Evolutionary conservation across 2,113 vertebrate species (phyloP).

Genomic region (Tympanuchus pallidicinctus): DNA sequence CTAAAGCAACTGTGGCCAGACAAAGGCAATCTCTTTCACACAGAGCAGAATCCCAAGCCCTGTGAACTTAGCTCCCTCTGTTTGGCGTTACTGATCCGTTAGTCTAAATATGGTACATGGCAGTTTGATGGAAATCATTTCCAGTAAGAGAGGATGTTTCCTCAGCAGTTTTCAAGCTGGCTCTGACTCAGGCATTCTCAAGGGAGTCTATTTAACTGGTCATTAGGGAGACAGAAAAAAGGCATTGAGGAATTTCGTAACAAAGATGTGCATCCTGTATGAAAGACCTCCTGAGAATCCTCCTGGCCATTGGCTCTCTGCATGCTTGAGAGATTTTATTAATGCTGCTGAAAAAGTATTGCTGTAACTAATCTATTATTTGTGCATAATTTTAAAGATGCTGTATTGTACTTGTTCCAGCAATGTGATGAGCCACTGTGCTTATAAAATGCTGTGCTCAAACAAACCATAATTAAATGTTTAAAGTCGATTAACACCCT

Average conservation of each 20-base stretch:
- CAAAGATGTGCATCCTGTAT: constrained; percentile 75
- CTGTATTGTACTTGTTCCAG: constrained; percentile 38
- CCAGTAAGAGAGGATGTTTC: constrained; percentile 88
- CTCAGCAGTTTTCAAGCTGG: constrained; percentile 83
- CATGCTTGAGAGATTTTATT: constrained; percentile 61
- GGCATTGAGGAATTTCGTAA: constrained; percentile 83
- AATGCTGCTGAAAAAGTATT: constrained; percentile 55
- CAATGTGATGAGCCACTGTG: neutral
- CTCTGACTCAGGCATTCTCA: constrained; percentile 81
- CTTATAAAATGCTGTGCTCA: constrained; percentile 23
- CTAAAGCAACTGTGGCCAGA: constrained; percentile 63
- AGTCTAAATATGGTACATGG: constrained; percentile 79
- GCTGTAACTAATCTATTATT: constrained; percentile 41
- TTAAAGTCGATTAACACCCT: constrained; percentile 23
- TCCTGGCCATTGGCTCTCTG: constrained; percentile 59
- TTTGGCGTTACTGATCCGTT: constrained; percentile 68
- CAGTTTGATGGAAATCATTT: constrained; percentile 82
- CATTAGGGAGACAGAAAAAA: constrained; percentile 84
- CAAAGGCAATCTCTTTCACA: constrained; percentile 68
- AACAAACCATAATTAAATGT: constrained; percentile 52
- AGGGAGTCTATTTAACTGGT: constrained; percentile 81
- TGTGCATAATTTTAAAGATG: constrained; percentile 31
- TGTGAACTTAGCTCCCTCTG: constrained; percentile 66
- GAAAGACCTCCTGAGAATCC: constrained; percentile 69
- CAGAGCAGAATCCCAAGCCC: constrained; percentile 61